Conservation (phyloP, 2,888 invertebrate genomes). For the Tromatobia lineatoria region DNA sequence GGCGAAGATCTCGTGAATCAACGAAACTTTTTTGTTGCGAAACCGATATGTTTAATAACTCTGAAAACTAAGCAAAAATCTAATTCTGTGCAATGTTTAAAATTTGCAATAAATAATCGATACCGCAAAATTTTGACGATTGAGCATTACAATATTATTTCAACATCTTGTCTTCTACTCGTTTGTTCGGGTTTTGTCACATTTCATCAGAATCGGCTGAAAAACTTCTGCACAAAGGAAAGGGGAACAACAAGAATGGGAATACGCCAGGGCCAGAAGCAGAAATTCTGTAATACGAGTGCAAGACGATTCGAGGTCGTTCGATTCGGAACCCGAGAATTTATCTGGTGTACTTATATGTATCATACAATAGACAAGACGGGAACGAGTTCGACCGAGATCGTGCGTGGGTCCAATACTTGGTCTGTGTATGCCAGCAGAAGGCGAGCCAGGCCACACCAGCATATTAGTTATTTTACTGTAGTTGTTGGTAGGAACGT, state of each 20-base stretch:
- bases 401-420: slow-evolving; percentile 10
- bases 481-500: slow-evolving; percentile 17
- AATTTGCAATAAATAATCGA: too few species aligned
- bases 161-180: not conserved
- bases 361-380: slow-evolving; percentile 6
- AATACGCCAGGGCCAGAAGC: not conserved
- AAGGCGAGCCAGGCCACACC: not conserved
- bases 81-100: too few species aligned
- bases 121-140: too few species aligned
- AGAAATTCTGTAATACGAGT: not conserved
- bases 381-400: not conserved
- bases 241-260: not conserved
- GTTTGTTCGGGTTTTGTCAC: not conserved
- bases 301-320: not conserved
- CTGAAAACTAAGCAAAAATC: too few species aligned
- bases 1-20: too few species aligned
- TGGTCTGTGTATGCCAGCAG: not conserved
- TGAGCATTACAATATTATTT: too few species aligned
- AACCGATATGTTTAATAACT: too few species aligned
- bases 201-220: not conserved
- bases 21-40: too few species aligned
- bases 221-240: not conserved
- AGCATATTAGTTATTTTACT: slow-evolving; percentile 1
- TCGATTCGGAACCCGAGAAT: slow-evolving; percentile 7
- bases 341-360: not conserved